These are phyloP conservation scores for Pan troglodytes DNA, from an alignment of 2,113 vertebrate genomes.

Conservation along the genomic window DNA sequence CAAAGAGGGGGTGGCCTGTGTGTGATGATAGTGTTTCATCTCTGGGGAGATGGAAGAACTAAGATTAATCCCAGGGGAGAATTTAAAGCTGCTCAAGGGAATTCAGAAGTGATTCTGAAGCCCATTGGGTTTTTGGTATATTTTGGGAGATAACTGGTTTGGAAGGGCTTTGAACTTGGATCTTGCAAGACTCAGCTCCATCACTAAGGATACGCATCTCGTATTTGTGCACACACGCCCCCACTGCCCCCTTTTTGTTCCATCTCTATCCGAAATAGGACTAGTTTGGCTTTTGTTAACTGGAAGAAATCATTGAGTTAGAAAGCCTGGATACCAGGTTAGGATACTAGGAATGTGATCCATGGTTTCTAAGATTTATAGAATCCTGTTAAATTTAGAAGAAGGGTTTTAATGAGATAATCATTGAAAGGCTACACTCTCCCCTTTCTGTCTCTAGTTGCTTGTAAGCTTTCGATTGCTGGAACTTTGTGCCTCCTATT, in stretches of 20 bases:
- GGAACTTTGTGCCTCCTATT: background rate
- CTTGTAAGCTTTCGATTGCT: background rate
- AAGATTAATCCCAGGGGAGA: background rate
- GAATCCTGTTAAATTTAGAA: background rate
- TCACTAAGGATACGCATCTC: background rate
- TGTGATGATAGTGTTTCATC: background rate
- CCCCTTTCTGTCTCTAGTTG: background rate
- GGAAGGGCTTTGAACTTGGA: background rate
- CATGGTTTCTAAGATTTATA: background rate
- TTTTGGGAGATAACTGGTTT: background rate
- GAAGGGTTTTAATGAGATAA: conserved; percentile 9
- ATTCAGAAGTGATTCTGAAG: background rate
- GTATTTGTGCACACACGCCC: background rate
- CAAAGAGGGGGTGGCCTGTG: background rate
- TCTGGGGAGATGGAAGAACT: background rate
- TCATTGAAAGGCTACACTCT: background rate
- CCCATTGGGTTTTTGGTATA: background rate
- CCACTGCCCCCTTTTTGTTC: background rate
- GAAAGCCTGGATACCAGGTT: background rate
- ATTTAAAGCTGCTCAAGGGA: background rate
- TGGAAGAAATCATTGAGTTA: background rate
- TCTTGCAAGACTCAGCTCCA: background rate
- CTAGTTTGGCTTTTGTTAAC: conserved; percentile 42
- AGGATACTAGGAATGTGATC: background rate
- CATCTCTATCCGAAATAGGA: background rate